Evolutionary conservation across 2,113 vertebrate species (phyloP).

Genomic region (Hemiscyllium ocellatum): DNA sequence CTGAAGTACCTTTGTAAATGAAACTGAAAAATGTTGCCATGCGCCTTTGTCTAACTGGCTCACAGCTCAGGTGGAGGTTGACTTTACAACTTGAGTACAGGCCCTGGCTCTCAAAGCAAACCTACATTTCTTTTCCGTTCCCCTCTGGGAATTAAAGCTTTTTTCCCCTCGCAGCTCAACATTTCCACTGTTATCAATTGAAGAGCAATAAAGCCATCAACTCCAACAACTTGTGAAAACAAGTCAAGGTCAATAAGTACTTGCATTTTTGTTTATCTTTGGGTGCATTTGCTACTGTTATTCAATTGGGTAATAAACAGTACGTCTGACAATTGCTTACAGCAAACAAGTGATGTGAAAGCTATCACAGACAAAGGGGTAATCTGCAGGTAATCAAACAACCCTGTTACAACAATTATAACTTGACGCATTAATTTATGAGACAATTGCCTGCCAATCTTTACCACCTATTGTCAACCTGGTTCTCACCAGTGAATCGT

Average conservation of each 20-base stretch:
- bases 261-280: conserved; percentile 73
- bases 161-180: conserved; percentile 75
- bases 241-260: conserved; percentile 76
- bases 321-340: conserved; percentile 65
- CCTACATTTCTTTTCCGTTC: conserved; percentile 53
- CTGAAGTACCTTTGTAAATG: not conserved
- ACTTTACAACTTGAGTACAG: conserved; percentile 60
- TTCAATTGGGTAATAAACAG: conserved; percentile 71
- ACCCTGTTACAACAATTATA: conserved; percentile 64
- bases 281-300: conserved; percentile 64
- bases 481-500: conserved; percentile 45
- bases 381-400: conserved; percentile 69
- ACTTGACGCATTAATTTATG: conserved; percentile 58
- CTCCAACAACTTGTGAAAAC: conserved; percentile 66
- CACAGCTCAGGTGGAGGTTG: conserved; percentile 63
- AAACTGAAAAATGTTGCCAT: no score
- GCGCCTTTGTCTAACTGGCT: conserved; percentile 49
- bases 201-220: conserved; percentile 75
- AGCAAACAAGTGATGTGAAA: conserved; percentile 66
- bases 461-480: conserved; percentile 48
- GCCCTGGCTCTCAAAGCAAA: conserved; percentile 69
- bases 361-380: conserved; percentile 61
- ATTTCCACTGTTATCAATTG: conserved; percentile 72
- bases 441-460: conserved; percentile 58
- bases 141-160: conserved; percentile 76